phyloP scores from a whole-genome alignment of 2,113 vertebrate genomes.

The Electrona antarctica region DNA sequence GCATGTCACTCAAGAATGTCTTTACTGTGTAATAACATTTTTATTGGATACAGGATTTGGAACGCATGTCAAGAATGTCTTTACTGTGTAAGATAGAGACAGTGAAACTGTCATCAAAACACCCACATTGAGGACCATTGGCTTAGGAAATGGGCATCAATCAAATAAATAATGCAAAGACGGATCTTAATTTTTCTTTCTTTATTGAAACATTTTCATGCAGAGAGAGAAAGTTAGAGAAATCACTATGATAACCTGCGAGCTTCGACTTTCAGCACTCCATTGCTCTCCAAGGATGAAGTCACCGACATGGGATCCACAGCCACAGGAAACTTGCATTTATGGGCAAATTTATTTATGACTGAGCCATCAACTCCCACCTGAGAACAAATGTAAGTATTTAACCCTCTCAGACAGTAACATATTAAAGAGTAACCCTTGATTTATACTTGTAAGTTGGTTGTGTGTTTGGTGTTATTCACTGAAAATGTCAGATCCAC shows the following conservation, averaged over 20 bases:
- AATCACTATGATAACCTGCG: constrained; percentile 53
- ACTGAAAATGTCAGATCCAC: too few species aligned
- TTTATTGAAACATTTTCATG: not conserved
- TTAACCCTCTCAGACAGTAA: too few species aligned
- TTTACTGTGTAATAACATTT: too few species aligned
- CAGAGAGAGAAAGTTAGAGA: not conserved
- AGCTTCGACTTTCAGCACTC: constrained; percentile 85
- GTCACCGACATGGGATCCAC: constrained; percentile 88
- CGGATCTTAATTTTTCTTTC: not conserved
- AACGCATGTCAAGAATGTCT: too few species aligned
- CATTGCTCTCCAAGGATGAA: constrained; percentile 76
- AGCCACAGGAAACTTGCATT: constrained; percentile 89
- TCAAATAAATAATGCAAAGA: not conserved
- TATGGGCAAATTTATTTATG: constrained; percentile 88
- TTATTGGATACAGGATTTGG: too few species aligned
- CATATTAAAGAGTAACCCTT: too few species aligned
- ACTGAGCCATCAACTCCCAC: constrained; percentile 83
- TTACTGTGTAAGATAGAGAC: too few species aligned
- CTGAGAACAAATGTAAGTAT: constrained; percentile 58
- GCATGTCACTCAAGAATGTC: too few species aligned
- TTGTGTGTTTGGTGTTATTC: too few species aligned
- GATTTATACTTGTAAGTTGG: too few species aligned
- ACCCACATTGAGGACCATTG: too few species aligned
- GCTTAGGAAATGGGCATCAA: not conserved
- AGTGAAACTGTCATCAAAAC: too few species aligned